Evolutionary conservation across 1,140 invertebrate genomes (phyloP).

Genomic region (Drosophila yakuba): DNA sequence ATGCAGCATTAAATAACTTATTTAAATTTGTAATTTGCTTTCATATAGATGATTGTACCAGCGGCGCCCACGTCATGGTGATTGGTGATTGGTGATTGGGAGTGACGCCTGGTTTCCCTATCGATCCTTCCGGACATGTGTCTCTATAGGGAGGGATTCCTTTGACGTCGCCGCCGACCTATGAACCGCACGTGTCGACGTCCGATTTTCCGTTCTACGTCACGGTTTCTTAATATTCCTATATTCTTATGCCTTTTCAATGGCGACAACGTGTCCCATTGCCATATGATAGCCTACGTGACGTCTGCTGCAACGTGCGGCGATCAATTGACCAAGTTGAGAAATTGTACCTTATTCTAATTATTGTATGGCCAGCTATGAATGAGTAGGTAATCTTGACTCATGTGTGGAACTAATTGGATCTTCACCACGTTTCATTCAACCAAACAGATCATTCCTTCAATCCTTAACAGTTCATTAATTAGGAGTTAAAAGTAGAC

Average conservation of each 20-base stretch:
- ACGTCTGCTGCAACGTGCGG: constrained; percentile 16
- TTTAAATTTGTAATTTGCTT: too few species aligned
- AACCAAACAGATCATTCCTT: background rate
- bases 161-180: constrained; percentile 16
- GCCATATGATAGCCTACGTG: constrained; percentile 13
- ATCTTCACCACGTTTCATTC: background rate
- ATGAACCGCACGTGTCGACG: constrained; percentile 15
- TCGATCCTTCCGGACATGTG: background rate
- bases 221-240: constrained; percentile 4
- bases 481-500: too few species aligned
- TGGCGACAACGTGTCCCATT: constrained; percentile 36
- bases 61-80: constrained; percentile 10
- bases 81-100: background rate
- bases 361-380: background rate
- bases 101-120: constrained; percentile 12
- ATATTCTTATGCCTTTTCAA: too few species aligned
- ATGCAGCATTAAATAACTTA: too few species aligned
- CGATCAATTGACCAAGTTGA: constrained; percentile 5
- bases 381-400: background rate
- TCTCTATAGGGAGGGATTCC: background rate
- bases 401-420: too few species aligned
- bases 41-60: background rate
- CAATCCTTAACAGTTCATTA: too few species aligned
- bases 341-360: constrained; percentile 16
- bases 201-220: constrained; percentile 5